Evolutionary conservation across 1,140 invertebrate genomes (phyloP).

Genomic region (Latrodectus geometricus): DNA sequence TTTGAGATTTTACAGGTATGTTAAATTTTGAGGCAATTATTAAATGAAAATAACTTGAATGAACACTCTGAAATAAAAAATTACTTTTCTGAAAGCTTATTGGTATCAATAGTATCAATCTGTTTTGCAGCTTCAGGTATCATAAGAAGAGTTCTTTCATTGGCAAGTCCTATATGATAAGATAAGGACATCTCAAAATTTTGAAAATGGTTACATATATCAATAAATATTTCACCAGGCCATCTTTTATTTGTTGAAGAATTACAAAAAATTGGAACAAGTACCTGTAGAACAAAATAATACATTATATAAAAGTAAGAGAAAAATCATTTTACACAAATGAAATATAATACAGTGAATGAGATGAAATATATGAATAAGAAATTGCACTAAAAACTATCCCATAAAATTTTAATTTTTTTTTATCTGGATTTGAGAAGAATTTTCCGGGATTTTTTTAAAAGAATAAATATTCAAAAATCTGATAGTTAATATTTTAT

Average conservation of each 20-base stretch:
- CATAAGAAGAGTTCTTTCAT: conserved; percentile 33
- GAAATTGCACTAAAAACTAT: no score
- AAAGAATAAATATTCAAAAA: no score
- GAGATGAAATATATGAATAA: no score
- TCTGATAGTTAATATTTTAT: no score
- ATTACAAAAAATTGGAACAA: conserved; percentile 34
- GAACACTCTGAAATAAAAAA: neutral
- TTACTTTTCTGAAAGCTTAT: conserved; percentile 8
- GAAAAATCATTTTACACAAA: no score
- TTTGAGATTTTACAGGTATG: no score
- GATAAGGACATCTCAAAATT: conserved; percentile 31
- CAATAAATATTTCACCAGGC: conserved; percentile 39
- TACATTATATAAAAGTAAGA: neutral
- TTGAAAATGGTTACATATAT: conserved; percentile 44
- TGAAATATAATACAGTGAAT: no score
- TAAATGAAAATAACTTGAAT: neutral
- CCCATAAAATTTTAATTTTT: no score
- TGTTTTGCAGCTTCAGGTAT: conserved; percentile 36
- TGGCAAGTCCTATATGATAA: conserved; percentile 31
- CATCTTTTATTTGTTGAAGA: conserved; percentile 27
- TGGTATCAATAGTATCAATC: conserved; percentile 20
- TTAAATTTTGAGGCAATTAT: neutral
- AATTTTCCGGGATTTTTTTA: no score
- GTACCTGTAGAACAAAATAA: conserved; percentile 20
- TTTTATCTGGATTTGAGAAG: no score